phyloP scores from a whole-genome alignment of 2,113 vertebrate genomes.

The Pyxicephalus adspersus region DNA sequence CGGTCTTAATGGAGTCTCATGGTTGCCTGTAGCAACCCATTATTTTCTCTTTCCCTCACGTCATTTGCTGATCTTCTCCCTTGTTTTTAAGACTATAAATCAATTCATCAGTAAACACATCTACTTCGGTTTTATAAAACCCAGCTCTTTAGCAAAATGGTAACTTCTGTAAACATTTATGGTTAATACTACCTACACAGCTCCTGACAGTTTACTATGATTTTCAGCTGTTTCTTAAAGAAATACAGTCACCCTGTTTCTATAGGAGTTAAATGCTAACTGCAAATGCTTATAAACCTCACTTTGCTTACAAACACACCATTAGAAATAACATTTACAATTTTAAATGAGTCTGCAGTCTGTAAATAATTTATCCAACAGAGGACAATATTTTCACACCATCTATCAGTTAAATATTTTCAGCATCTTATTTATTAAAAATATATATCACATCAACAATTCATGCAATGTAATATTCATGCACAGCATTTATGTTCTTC shows the following conservation, averaged over 20 bases:
- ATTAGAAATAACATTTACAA: not conserved
- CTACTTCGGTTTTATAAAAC: not conserved
- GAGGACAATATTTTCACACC: not conserved
- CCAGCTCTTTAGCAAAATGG: not conserved
- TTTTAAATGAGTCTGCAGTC: not conserved
- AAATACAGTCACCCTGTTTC: not conserved
- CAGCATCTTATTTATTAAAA: slow-evolving; percentile 7
- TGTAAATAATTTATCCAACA: not conserved
- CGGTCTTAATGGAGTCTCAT: slow-evolving; percentile 7
- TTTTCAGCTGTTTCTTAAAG: not conserved
- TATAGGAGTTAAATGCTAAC: not conserved
- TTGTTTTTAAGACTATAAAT: not conserved
- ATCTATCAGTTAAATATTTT: slow-evolving; percentile 29
- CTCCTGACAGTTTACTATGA: not conserved
- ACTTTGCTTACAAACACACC: not conserved
- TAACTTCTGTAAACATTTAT: not conserved
- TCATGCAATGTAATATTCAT: slow-evolving; percentile 26
- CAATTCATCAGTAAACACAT: slow-evolving; percentile 20
- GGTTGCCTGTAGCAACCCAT: slow-evolving; percentile 37
- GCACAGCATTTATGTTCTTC: not conserved
- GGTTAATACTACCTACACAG: not conserved
- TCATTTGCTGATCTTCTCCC: not conserved
- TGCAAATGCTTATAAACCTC: not conserved
- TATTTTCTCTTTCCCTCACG: slow-evolving; percentile 15
- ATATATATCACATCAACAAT: slow-evolving; percentile 31